A percentile compares a stretch with the other conserved stretches of the same genome.
Evolutionary conservation across 2,113 vertebrate species (phyloP).

Genomic region (Heterochromis multidens): DNA sequence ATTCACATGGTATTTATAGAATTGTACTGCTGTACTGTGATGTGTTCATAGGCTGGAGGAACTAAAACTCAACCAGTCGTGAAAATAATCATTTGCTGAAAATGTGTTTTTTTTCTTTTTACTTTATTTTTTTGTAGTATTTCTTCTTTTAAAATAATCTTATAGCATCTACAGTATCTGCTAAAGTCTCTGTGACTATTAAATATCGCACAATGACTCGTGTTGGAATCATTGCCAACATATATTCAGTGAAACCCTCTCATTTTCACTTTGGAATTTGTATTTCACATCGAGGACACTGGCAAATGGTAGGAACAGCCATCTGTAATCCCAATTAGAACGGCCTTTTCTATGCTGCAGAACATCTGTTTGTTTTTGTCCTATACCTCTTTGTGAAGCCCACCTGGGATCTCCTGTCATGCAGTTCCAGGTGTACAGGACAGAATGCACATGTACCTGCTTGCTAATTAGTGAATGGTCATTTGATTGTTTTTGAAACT

Average conservation of each 20-base stretch:
- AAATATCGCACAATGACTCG: not conserved
- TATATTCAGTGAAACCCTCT: not conserved
- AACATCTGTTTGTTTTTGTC: conserved; percentile 69
- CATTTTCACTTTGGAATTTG: not conserved
- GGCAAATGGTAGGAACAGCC: conserved; percentile 33
- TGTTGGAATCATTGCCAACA: not conserved
- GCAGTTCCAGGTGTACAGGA: conserved; percentile 50
- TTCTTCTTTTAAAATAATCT: not conserved
- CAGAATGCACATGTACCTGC: conserved; percentile 34
- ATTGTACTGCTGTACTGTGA: not conserved
- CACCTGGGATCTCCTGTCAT: conserved; percentile 61
- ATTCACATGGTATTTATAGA: not conserved
- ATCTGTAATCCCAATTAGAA: conserved; percentile 62
- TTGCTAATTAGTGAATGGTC: conserved; percentile 50
- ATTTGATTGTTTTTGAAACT: conserved; percentile 20
- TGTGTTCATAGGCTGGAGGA: not conserved
- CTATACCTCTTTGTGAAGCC: conserved; percentile 39
- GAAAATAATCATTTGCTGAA: not conserved
- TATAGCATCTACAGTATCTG: not conserved
- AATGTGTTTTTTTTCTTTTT: not conserved
- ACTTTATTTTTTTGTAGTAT: not conserved
- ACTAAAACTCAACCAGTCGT: not conserved
- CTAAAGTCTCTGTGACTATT: not conserved
- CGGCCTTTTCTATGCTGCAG: conserved; percentile 18
- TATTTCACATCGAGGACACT: not conserved